Conservation (phyloP, 2,888 invertebrate genomes). For the Mythimna impura region DNA sequence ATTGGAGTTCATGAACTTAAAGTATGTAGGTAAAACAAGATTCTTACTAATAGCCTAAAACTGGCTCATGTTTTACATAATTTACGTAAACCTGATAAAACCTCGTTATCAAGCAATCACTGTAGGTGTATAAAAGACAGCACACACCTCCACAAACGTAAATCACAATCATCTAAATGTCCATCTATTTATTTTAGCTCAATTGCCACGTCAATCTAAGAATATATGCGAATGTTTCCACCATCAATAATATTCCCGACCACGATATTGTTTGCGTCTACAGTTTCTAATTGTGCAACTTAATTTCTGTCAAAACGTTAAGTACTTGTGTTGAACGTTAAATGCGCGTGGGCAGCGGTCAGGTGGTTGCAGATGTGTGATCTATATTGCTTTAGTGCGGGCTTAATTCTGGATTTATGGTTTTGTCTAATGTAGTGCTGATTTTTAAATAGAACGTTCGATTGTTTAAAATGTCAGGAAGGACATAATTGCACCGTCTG, state of each 20-base stretch:
- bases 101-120: not conserved
- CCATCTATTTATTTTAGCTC: conserved; percentile 46
- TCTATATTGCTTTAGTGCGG: conserved; percentile 48
- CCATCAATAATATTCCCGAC: conserved; percentile 50
- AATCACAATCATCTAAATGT: conserved; percentile 44
- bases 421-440: conserved; percentile 32
- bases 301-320: conserved; percentile 61
- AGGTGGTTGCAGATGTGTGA: conserved; percentile 62
- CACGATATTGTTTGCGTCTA: conserved; percentile 44
- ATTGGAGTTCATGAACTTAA: not conserved
- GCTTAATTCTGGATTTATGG: conserved; percentile 42
- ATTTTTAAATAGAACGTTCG: conserved; percentile 15
- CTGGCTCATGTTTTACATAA: too few relatives aligned
- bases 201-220: conserved; percentile 47
- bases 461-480: conserved; percentile 9
- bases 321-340: conserved; percentile 44
- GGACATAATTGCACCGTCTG: conserved; percentile 4
- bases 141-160: conserved; percentile 9
- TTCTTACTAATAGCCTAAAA: not conserved
- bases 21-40: not conserved
- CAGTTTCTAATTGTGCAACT: conserved; percentile 58
- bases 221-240: conserved; percentile 25
- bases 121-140: conserved; percentile 29
- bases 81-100: not conserved
- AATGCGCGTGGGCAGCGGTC: conserved; percentile 61